Conservation (phyloP, 2,797 vertebrate species). For the Hirundo rustica region DNA sequence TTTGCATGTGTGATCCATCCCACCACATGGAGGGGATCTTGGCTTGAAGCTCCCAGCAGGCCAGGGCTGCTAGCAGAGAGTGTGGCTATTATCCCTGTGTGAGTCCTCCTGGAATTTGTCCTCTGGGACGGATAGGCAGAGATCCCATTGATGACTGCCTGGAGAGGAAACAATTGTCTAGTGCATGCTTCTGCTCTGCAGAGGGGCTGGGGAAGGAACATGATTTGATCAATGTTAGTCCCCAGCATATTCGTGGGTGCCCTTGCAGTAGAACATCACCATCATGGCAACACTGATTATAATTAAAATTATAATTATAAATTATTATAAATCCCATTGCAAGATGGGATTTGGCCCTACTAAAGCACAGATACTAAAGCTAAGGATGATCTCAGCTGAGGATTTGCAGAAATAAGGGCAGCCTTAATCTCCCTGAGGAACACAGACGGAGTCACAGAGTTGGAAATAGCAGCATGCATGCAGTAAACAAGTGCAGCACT, state of each 20-base stretch:
- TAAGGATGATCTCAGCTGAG: constrained; percentile 12
- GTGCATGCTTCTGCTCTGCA: neutral
- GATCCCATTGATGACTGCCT: neutral
- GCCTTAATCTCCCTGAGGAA: constrained; percentile 26
- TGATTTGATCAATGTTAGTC: fast-evolving
- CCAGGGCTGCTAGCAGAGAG: neutral
- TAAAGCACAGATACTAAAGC: neutral
- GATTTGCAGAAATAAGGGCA: neutral
- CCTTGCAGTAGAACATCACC: fast-evolving
- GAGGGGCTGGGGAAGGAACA: fast-evolving
- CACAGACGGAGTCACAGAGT: neutral
- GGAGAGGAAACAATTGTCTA: neutral
- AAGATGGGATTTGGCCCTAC: neutral
- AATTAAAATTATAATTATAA: too few species aligned
- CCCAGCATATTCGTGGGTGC: fast-evolving
- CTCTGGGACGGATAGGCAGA: neutral
- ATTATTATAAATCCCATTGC: neutral
- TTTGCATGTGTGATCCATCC: fast-evolving
- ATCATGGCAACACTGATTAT: neutral
- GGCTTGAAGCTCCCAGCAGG: neutral
- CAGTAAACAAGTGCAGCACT: neutral
- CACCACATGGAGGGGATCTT: fast-evolving
- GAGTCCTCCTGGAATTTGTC: neutral
- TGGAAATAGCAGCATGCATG: constrained; percentile 26
- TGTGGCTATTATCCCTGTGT: fast-evolving